These are phyloP conservation scores for Dendronephthya gigantea DNA, from an alignment of 64 coral and sea anemone genomes.

Conservation along the genomic window DNA sequence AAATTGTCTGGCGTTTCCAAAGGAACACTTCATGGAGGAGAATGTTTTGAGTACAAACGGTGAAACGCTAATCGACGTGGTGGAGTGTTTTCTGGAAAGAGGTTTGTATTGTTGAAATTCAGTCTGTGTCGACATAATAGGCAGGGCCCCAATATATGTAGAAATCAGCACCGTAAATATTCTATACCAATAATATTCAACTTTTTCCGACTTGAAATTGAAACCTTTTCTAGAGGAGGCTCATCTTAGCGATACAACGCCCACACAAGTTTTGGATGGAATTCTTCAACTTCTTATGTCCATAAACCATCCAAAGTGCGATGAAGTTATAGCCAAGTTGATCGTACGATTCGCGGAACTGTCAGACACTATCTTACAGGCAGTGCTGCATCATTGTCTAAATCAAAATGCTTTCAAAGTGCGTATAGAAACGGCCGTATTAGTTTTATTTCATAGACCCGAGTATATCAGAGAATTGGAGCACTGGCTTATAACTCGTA, in stretches of 20 bases:
- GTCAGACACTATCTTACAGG: neutral
- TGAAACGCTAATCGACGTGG: neutral
- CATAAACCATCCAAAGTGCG: neutral
- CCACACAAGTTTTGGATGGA: neutral
- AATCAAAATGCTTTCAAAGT: neutral
- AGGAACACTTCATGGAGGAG: neutral
- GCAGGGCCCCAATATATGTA: too few species aligned
- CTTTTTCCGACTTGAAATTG: neutral
- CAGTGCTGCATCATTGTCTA: neutral
- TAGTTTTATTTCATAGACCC: neutral
- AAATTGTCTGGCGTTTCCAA: neutral
- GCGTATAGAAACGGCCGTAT: neutral
- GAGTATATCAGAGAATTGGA: neutral
- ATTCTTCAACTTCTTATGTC: neutral
- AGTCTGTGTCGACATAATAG: neutral
- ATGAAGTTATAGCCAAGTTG: neutral
- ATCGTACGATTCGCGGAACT: neutral
- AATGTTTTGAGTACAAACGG: neutral
- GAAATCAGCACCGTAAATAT: neutral
- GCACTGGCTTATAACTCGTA: neutral
- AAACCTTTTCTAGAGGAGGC: neutral
- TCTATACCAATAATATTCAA: neutral
- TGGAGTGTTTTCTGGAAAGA: neutral
- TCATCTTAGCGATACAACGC: neutral
- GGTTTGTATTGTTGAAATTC: neutral